Percentiles rank a stretch among this genome's conserved stretches.
phyloP scores from a whole-genome alignment of 2,113 vertebrate genomes.

The Himantopus leucocephalus region DNA sequence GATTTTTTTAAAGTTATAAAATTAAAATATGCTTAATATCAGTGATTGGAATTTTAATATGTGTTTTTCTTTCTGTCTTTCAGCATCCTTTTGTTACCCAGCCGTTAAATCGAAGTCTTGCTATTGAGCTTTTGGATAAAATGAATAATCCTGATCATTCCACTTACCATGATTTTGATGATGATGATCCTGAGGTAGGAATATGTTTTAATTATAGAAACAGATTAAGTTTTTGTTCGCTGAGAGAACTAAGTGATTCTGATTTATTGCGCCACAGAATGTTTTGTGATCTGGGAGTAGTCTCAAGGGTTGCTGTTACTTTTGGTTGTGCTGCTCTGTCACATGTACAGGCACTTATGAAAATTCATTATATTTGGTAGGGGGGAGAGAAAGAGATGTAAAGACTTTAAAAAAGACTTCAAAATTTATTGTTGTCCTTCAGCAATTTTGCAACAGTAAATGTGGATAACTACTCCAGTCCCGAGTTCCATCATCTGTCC shows the following conservation, averaged over 20 bases:
- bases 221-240: not conserved
- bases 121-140: constrained; percentile 96
- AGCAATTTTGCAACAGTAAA: not conserved
- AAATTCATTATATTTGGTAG: not conserved
- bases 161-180: constrained; percentile 91
- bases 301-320: not conserved
- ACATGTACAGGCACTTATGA: not conserved
- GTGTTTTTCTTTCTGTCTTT: not conserved
- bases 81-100: constrained; percentile 97
- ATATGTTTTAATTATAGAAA: not conserved
- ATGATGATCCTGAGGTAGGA: constrained; percentile 95
- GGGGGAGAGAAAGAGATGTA: not conserved
- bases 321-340: not conserved
- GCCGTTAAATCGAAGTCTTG: constrained; percentile 91
- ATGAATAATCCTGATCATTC: constrained; percentile 96
- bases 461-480: not conserved
- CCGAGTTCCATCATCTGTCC: not conserved
- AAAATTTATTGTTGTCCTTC: not conserved
- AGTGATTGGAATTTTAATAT: not conserved
- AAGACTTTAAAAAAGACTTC: not conserved
- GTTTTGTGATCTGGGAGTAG: not conserved
- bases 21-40: not conserved
- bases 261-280: not conserved
- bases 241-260: rapidly evolving
- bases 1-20: not conserved